Evolutionary conservation across 1,140 invertebrate genomes (phyloP), one percentile per base, ranked within the genome.

Genomic region (Drosophila micromelanica): DNA sequence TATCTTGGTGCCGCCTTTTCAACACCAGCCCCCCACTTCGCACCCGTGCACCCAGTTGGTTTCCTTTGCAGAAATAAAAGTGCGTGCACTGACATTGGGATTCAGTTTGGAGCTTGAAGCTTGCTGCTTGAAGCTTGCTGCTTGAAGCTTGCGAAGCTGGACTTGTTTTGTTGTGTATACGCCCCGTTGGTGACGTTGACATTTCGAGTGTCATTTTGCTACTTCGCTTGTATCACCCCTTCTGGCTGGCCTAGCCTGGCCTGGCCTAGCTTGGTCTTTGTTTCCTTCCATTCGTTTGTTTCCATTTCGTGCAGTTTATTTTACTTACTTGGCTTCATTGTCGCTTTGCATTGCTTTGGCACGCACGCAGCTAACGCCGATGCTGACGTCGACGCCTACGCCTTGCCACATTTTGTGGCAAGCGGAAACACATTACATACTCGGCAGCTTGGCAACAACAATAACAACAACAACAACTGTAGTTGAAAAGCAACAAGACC

Each of bases 341-440:
- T 70, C 48, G 67, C 67, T 70, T 76, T 75, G 61, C 45, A 72
- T 73, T 75, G 71, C 71, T 69, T 70, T 78, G 67, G 63, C 80
- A 85, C 80, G 80, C 80, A 85, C 73, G 67, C 65, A 32, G 37
- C 42, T 1, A 51, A 30, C 68, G 65, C 43, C 55, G 32, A 68
- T 37, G 57, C 32, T 17, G 59, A n/a, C 32, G 57, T 40, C 59
- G 46, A 74, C 72, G 73, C 32, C 45, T 27, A 15, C 11, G 52
- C 62, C 72, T 38, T 78, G 78, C 80, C 70, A 64, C 70, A 86
- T 70, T 75, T 78, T 80, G 81, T 80, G 81, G 82, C 81, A 71
- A 86, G 78, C 78, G 81, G 78, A 86, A 86, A 78, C 82, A 78
- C 81, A 86, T 86, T 86, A 86, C 81, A 86, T 87, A 86, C 81